These are phyloP conservation scores for Phoebastria nigripes DNA, from an alignment of 2,797 vertebrate species.

Conservation along the genomic window DNA sequence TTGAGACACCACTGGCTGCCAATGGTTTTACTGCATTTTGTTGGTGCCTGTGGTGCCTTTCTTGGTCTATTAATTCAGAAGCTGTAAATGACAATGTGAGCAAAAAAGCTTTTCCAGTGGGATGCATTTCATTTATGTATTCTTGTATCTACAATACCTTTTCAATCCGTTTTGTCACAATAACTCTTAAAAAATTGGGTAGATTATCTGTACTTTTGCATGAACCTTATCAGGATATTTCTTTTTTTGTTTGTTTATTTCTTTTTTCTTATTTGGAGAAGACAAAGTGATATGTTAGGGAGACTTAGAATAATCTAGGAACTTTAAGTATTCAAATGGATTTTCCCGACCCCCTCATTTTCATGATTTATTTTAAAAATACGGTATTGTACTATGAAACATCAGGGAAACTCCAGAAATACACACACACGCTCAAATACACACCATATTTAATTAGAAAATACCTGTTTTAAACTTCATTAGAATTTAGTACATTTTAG, in stretches of 20 bases:
- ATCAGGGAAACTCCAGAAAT: background rate
- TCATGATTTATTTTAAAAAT: background rate
- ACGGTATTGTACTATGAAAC: background rate
- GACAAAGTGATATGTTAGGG: background rate
- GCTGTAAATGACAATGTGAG: slow-evolving; percentile 81
- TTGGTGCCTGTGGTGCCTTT: slow-evolving; percentile 89
- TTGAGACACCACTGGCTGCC: slow-evolving; percentile 91
- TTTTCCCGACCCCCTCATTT: background rate
- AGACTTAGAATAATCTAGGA: background rate
- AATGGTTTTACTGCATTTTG: slow-evolving; percentile 89
- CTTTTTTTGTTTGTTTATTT: background rate
- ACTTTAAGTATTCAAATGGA: background rate
- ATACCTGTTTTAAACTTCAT: background rate
- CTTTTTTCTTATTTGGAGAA: background rate
- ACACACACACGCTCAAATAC: background rate
- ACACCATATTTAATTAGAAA: background rate
- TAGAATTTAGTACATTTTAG: background rate
- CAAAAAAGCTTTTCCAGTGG: slow-evolving; percentile 79
- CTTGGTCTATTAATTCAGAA: slow-evolving; percentile 94
- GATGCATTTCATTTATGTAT: slow-evolving; percentile 76
- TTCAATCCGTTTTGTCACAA: slow-evolving; percentile 71
- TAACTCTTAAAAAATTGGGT: slow-evolving; percentile 66
- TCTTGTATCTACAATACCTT: slow-evolving; percentile 56
- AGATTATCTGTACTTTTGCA: slow-evolving; percentile 65
- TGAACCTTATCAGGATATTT: slow-evolving; percentile 9